Base-by-base conservation (phyloP, 53 echinoderm and acorn worm genomes). In the Apostichopus leukothele region DNA sequence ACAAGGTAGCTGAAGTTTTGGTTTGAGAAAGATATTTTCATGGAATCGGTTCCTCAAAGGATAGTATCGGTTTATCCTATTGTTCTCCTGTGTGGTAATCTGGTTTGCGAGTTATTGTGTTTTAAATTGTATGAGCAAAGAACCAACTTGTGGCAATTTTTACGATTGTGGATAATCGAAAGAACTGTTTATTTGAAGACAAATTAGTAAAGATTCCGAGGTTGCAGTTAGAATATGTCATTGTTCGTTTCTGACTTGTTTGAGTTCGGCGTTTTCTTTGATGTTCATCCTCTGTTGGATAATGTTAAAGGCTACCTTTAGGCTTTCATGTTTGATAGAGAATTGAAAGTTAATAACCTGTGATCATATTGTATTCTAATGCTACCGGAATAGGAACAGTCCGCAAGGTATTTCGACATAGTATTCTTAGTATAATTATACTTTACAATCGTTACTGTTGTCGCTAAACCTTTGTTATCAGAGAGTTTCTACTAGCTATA, bases 151-250 rank as follows among this genome's bases (percentile, higher is more conserved):
- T 81, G 81, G 81, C 81, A 10, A 79, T 71, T 71, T 81, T 81
- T 57, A 81, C 81, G 81, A 81, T 81, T 81, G 81, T 54, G 55
- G 81, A 81, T 81, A 81, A 81, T 81, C 81, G 81, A 81, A 81
- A 81, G 55, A 57, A 81, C 81, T 81, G 39, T 53, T 59, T 81
- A 13, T 22, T 59, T 81, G 8, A 51, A 79, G 79, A 81, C 53
- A 81, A 81, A 81, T 81, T 81, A 81, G 55, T 81, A 20, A 21
- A 81, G 54, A 21, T 81, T n/a, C 55, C 81, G 60, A 59, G 60
- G 81, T 22, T 57, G 81, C 53, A 6, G 19, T 54, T 81, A 81
- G 60, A 81, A n/a, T 59, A 21, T 81, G 21, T 51, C 21, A 13
- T 81, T 81, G 81, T 54, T 21, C 19, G 53, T 7, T 10, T 19